Evolutionary conservation across 1,140 invertebrate species (phyloP).

Genomic region (Polypedilum pembai): DNA sequence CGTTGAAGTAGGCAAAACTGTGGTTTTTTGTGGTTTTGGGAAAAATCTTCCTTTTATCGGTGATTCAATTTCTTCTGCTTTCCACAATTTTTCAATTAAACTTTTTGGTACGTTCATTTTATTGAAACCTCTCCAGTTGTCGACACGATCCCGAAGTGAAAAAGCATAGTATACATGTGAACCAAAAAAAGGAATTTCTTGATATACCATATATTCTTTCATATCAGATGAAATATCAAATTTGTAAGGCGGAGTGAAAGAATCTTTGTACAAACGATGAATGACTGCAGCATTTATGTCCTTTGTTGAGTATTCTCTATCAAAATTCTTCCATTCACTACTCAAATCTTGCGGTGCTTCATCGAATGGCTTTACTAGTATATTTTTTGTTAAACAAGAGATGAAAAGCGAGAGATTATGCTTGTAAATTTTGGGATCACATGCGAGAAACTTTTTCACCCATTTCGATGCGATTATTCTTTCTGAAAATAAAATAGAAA

Average conservation of each 20-base stretch:
- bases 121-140: neutral
- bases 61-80: neutral
- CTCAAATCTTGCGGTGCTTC: neutral
- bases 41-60: neutral
- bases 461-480: neutral
- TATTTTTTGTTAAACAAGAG: neutral
- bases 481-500: neutral
- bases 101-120: neutral
- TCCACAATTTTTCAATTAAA: neutral
- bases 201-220: neutral
- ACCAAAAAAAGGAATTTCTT: constrained; percentile 11
- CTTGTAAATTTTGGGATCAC: neutral
- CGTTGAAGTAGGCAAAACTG: neutral
- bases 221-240: neutral
- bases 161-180: neutral
- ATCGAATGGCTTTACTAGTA: neutral
- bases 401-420: neutral
- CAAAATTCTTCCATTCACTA: neutral
- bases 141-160: neutral
- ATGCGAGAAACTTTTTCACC: neutral
- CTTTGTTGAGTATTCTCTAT: neutral
- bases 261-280: neutral
- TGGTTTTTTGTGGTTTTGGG: neutral
- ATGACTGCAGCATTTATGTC: neutral
- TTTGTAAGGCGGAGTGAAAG: neutral